phyloP scores from a whole-genome alignment of 2,113 vertebrate species.

The Apodemus sylvaticus region DNA sequence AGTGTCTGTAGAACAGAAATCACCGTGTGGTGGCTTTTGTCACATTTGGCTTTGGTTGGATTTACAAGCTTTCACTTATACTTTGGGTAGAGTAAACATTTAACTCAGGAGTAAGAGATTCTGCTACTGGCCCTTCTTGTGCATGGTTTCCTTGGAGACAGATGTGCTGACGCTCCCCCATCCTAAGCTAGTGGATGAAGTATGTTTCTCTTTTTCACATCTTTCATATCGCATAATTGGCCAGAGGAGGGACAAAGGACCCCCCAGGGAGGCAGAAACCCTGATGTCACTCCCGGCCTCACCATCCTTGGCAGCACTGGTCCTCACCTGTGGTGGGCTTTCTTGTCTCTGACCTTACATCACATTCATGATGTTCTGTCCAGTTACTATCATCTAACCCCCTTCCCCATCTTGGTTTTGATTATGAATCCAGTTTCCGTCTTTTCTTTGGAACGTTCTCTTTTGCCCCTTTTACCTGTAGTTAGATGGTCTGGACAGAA shows the following conservation, averaged over 20 bases:
- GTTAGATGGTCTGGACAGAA: slow-evolving; percentile 16
- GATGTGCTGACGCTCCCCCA: not conserved
- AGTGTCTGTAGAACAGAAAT: not conserved
- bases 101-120: not conserved
- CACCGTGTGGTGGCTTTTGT: not conserved
- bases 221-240: not conserved
- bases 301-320: too few relatives aligned
- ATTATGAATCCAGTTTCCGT: not conserved
- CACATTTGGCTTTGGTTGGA: not conserved
- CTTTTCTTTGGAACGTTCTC: not conserved
- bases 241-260: too few relatives aligned
- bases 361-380: not conserved
- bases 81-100: not conserved
- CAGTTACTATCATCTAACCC: not conserved
- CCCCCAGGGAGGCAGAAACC: not conserved
- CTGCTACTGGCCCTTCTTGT: not conserved
- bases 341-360: not conserved
- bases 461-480: not conserved
- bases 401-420: too few relatives aligned
- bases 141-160: not conserved
- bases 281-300: too few relatives aligned
- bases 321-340: not conserved
- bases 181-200: not conserved
- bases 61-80: not conserved
- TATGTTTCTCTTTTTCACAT: not conserved